Base-by-base conservation (phyloP, 2,888 invertebrate genomes). In the Drosophila pegasa region DNA sequence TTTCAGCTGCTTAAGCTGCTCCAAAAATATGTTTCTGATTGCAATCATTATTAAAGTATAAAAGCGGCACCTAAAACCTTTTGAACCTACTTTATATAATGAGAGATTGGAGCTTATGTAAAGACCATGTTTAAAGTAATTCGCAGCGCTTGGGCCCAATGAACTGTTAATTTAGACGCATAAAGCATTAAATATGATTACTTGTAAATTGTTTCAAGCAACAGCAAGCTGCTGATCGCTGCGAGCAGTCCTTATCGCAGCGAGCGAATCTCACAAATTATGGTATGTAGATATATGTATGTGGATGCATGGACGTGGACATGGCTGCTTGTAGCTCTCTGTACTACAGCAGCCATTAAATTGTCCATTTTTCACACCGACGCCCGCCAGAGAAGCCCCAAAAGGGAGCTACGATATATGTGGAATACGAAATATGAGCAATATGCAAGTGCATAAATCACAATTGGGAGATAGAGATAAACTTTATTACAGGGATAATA, bases 401-500 rank as follows among this genome's bases (percentile, higher is more conserved):
- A n/a, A 47, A 52, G 40, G 65, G 58, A 59, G 33, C 48, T 51
- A 31, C 22, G 37, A 25, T 51, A 16, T 59, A 48, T 40, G 38
- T 20, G 48, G 20, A 48, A 33, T 16, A 18, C 52, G 63, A 35
- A 16, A 61, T 74, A 74, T 56, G 64, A 56, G 64, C 31, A 63
- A 50, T 68, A 63, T 61, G 71, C 59, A 67, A 76, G 59, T 68
- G 62, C 78, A 81, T 84, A 82, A 82, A 82, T 82, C 84, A 84
- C 80, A 81, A 80, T 84, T 78, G 61, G 18, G 31, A 27, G 33
- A 41, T 22, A 10, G 33, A 41, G 54, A 58, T 51, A 59, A 56
- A 50, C 27, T 64, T 37, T 50, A 68, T 58, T 71, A 68, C 58
- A 38, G 38, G 35, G 38, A 55, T 54, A 60, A 54, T 47, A 62